Base-by-base conservation (phyloP, 2,797 vertebrate species). In the Zalophus californianus region DNA sequence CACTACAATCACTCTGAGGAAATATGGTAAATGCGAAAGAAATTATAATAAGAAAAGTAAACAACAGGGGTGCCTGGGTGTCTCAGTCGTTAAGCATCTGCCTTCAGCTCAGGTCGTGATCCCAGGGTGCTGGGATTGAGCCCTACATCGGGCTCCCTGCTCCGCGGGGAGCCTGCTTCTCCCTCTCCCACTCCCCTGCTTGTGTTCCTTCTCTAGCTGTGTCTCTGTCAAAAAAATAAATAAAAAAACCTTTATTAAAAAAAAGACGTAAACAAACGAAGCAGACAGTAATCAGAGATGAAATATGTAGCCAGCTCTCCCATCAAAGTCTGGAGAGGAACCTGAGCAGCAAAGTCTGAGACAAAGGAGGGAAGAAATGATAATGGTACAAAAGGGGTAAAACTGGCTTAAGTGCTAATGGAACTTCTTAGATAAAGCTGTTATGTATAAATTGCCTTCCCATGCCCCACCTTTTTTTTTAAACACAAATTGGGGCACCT, bases 311-410 rank as follows among this genome's bases (percentile, higher is more conserved):
- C 62, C 54, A 78, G 41, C 32, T 93, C 52, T n/a, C 68, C 20
- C 32, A 54, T 84, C 18, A 62, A 70, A 29, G 62, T 56, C 38
- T 54, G 35, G 54, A 79, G 60, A 94, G n/a, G 50, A 88, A 87
- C 35, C 12, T 50, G 15, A 77, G 50, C 25, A 84, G n/a, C 62
- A 68, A 96, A 70, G 25, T 79, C 56, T 16, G 62, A 94, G 60
- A 77, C 58, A 68, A 91, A 79, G 86, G 93, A 94, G 56, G 41
- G 27, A 82, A 73, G 75, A 66, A 83, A 75, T 66, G 15, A 62
- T 27, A 78, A 7, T 79, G 48, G 44, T 72, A 41, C 60, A 64
- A 73, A 86, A 75, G 20, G 21, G n/a, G 27, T 73, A 91, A 77
- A 86, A 75, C 8, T 80, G 48, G 48, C 44, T 18, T 73, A 48